phyloP scores from a whole-genome alignment of 2,888 invertebrate species.

The Apodemia hepburni region DNA sequence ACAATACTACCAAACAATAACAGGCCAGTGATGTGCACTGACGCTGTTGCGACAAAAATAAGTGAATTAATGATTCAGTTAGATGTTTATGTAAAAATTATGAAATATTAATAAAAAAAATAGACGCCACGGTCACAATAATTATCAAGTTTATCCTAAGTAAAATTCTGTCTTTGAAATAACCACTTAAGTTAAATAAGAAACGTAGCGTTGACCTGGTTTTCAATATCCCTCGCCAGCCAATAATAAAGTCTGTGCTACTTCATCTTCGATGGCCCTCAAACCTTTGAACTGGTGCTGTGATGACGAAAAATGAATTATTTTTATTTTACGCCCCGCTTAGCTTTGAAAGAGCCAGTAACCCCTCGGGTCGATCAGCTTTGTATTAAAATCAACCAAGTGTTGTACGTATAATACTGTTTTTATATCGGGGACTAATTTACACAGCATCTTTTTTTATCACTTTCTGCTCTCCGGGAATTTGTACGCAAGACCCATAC shows the following conservation, averaged over 20 bases:
- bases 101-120: too few species aligned
- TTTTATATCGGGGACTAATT: too few species aligned
- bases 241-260: conserved; percentile 73
- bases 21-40: too few species aligned
- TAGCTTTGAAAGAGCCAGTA: conserved; percentile 44
- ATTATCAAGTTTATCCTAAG: too few species aligned
- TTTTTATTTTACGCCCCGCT: conserved; percentile 61
- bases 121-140: too few species aligned
- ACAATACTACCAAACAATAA: too few species aligned
- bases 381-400: conserved; percentile 48
- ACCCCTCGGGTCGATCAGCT: conserved; percentile 35
- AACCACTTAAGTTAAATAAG: neutral
- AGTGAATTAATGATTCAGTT: too few species aligned
- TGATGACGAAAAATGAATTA: conserved; percentile 65
- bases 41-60: too few species aligned
- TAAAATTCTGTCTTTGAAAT: neutral
- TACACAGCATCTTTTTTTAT: too few species aligned
- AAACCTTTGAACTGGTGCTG: conserved; percentile 58
- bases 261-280: conserved; percentile 64
- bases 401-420: neutral
- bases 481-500: too few species aligned
- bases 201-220: conserved; percentile 52
- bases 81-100: too few species aligned
- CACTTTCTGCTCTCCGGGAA: too few species aligned
- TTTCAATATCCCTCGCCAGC: conserved; percentile 60